Base-by-base conservation (phyloP, 1,140 invertebrate species). In the Drosophila ohnishii region DNA sequence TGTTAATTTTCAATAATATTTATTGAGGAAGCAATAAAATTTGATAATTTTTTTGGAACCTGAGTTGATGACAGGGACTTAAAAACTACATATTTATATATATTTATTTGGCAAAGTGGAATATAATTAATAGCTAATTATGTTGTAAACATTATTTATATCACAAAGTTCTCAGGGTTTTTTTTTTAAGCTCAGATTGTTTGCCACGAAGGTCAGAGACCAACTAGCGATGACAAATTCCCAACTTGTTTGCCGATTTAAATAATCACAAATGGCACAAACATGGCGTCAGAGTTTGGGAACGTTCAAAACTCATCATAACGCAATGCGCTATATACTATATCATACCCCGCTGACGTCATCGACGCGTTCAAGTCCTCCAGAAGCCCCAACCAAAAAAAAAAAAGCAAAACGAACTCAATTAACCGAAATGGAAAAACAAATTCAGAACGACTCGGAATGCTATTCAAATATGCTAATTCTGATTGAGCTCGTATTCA, bases 221-320 rank as follows among this genome's bases (percentile, higher is more conserved):
- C 47, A 13, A 28, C 19, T 42, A 8, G 5, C n/a, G 30, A 10
- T 51, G 30, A 50, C 47, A n/a, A 53, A 22, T 67, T 37, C 28
- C 34, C 67, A 45, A 71, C 44, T 72, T 71, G 65, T 71, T 71
- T 70, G 65, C 13, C 69, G 69, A 72, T 72, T 71, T 40, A 59
- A 71, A 59, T 71, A 71, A 59, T 71, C 53, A 50, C n/a, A 22
- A 58, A 70, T 47, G 62, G 22, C 66, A 11, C 40, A 45, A 22
- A 40, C 44, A 59, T 72, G 48, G 35, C 66, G 69, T 71, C 69
- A 72, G 47, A 44, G 64, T 30, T 28, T 50, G 45, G 32, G 32
- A 48, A 53, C 44, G 44, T 51, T 66, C 40, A 66, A 40, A 40
- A 40, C 10, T 51, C 28, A 13, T 37, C 62, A 66, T 45, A 34